Evolutionary conservation across 2,113 vertebrate genomes (phyloP).

Genomic region (Dromiciops gliroides): DNA sequence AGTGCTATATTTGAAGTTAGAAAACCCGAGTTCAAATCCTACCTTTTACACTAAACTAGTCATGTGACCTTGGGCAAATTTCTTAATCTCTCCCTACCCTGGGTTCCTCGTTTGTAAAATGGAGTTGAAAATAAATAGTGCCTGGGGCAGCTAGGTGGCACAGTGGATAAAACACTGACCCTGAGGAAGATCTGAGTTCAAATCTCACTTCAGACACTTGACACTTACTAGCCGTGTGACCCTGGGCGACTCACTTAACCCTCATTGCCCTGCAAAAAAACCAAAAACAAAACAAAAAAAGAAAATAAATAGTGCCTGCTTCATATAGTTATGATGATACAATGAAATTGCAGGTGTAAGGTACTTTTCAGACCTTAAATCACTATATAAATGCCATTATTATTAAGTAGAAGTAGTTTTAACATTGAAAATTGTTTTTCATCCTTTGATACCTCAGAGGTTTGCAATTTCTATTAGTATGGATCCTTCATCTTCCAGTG

Average conservation of each 20-base stretch:
- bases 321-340: neutral
- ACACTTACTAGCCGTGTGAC: no score
- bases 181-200: no score
- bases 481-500: neutral
- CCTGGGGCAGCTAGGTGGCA: no score
- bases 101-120: neutral
- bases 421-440: neutral
- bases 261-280: no score
- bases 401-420: neutral
- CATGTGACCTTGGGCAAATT: neutral
- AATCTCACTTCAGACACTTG: no score
- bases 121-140: neutral
- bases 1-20: neutral
- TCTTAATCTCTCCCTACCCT: neutral
- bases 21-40: neutral
- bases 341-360: neutral
- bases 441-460: neutral
- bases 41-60: neutral
- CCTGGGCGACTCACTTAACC: no score
- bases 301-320: neutral
- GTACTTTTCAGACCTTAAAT: neutral
- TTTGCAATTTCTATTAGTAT: neutral
- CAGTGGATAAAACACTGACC: no score
- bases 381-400: neutral
- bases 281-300: no score